These are phyloP conservation scores for Watsonalla cultraria DNA, from an alignment of 2,888 invertebrate species.

Conservation along the genomic window DNA sequence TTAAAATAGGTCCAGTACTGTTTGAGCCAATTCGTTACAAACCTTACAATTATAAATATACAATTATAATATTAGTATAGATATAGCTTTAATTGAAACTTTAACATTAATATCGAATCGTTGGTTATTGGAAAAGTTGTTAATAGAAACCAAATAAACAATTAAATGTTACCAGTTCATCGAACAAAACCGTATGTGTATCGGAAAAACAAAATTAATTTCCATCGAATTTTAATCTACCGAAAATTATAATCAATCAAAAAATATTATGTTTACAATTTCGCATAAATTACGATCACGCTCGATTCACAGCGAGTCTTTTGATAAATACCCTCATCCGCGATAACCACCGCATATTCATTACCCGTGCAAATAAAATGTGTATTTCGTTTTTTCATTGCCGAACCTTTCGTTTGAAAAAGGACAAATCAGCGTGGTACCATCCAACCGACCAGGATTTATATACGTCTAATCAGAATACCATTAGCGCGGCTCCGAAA, in stretches of 20 bases:
- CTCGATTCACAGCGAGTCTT: neutral
- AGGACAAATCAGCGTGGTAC: slow-evolving; percentile 29
- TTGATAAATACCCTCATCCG: slow-evolving; percentile 7
- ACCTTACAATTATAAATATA: too few relatives aligned
- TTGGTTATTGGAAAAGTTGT: too few relatives aligned
- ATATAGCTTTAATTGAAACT: too few relatives aligned
- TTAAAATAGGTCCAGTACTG: too few relatives aligned
- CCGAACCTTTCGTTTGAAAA: slow-evolving; percentile 17
- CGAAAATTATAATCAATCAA: neutral
- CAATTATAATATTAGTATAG: too few relatives aligned
- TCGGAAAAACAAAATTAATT: neutral
- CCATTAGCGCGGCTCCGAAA: slow-evolving; percentile 32
- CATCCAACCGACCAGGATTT: slow-evolving; percentile 41
- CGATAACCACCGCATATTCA: slow-evolving; percentile 16
- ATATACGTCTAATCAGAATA: slow-evolving; percentile 54
- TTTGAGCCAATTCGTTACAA: too few relatives aligned
- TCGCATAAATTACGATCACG: neutral
- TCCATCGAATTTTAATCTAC: neutral
- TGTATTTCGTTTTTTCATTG: slow-evolving; percentile 22
- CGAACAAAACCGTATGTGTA: neutral
- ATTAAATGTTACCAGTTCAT: too few relatives aligned
- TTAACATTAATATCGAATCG: too few relatives aligned
- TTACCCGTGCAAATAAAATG: slow-evolving; percentile 15
- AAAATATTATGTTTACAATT: neutral
- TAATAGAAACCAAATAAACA: too few relatives aligned